Conservation (phyloP, 2,888 invertebrate species). For the Tiliacea aurago region DNA sequence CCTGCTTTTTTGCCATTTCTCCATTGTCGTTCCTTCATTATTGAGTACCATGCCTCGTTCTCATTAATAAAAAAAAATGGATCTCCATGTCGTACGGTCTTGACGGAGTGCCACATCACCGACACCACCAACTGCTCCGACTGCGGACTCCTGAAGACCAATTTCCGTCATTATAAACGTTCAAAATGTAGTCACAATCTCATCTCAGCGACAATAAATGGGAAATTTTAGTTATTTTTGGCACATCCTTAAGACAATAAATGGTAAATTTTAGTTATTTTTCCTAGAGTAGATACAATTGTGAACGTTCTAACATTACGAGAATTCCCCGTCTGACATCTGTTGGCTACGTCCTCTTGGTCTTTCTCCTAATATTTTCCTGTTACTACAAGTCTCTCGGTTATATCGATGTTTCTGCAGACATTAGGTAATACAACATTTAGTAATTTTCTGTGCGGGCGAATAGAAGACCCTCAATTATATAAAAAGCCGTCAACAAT, state of each 20-base stretch:
- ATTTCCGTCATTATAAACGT: not conserved
- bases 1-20: not conserved
- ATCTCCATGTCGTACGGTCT: not conserved
- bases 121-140: not conserved
- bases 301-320: not conserved
- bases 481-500: not conserved
- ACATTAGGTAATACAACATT: not conserved
- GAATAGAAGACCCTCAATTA: no score
- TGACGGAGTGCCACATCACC: not conserved
- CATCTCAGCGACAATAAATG: not conserved
- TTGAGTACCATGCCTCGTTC: not conserved
- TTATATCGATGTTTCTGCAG: not conserved
- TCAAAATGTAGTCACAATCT: not conserved
- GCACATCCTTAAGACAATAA: no score
- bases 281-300: no score
- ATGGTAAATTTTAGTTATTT: no score
- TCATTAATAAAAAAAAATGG: not conserved
- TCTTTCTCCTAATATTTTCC: no score
- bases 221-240: no score
- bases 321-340: not conserved
- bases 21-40: not conserved
- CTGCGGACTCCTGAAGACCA: not conserved
- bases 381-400: not conserved
- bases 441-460: not conserved
- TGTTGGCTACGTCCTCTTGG: not conserved